A percentile compares a stretch with the other conserved stretches of the same genome.
These are phyloP conservation scores for Carollia perspicillata DNA, from an alignment of 2,113 vertebrate genomes.

Conservation along the genomic window DNA sequence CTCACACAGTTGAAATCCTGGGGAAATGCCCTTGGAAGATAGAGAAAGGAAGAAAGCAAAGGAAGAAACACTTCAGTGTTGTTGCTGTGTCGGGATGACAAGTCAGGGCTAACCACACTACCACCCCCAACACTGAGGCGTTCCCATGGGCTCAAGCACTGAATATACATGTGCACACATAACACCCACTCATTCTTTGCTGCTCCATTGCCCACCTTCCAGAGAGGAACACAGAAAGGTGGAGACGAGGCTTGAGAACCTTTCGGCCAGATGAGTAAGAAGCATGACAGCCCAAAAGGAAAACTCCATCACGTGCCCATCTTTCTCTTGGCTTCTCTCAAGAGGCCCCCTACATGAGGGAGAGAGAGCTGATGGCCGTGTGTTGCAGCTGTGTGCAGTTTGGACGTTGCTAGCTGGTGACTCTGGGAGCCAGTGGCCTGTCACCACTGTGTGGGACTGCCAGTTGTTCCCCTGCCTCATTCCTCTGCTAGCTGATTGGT, in stretches of 20 bases:
- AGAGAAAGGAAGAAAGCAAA: neutral
- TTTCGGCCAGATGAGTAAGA: neutral
- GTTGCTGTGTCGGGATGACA: neutral
- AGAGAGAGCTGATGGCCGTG: neutral
- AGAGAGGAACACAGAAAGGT: neutral
- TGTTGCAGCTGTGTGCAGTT: neutral
- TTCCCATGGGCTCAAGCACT: neutral
- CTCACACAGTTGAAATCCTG: neutral
- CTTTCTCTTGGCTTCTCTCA: neutral
- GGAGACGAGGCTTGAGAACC: neutral
- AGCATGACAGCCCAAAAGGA: neutral
- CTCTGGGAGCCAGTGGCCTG: neutral
- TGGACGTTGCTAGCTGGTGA: neutral
- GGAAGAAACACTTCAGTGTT: neutral
- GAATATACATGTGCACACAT: neutral
- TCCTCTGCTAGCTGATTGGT: neutral
- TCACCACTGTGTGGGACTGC: neutral
- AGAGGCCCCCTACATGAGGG: neutral
- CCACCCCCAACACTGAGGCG: neutral
- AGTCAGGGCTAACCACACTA: too few relatives aligned
- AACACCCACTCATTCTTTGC: neutral
- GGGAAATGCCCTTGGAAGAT: neutral
- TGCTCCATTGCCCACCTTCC: neutral
- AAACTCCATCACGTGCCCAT: fast-evolving
- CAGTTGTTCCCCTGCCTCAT: neutral